A percentile compares a stretch with the other conserved stretches of the same genome.
These are phyloP conservation scores for Oppia nitens DNA, from an alignment of 1,140 invertebrate genomes.

Conservation along the genomic window DNA sequence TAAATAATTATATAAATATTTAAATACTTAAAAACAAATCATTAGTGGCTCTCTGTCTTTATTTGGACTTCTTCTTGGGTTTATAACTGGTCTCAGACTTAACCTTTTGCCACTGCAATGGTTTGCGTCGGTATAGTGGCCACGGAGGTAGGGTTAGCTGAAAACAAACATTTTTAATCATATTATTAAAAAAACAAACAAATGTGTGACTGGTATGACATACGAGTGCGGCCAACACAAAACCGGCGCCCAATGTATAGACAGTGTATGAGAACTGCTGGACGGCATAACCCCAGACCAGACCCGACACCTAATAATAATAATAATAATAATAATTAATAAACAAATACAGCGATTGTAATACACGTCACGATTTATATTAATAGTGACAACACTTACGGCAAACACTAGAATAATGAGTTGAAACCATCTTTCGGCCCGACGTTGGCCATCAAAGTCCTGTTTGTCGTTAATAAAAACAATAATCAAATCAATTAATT, in stretches of 20 bases:
- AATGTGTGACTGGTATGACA: slow-evolving; percentile 26
- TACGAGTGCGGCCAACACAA: slow-evolving; percentile 62
- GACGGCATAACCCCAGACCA: slow-evolving; percentile 79
- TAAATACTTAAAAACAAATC: too few relatives aligned
- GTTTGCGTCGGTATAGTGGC: slow-evolving; percentile 73
- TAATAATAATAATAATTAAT: too few relatives aligned
- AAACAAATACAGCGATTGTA: too few relatives aligned
- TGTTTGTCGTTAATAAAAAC: too few relatives aligned
- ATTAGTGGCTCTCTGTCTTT: too few relatives aligned
- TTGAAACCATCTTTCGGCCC: slow-evolving; percentile 67
- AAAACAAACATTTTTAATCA: slow-evolving; percentile 19
- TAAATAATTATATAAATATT: too few relatives aligned
- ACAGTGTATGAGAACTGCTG: slow-evolving; percentile 90
- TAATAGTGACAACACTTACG: slow-evolving; percentile 33
- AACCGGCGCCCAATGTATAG: slow-evolving; percentile 76
- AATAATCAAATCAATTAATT: not conserved
- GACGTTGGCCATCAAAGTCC: slow-evolving; percentile 81
- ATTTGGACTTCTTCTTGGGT: not conserved
- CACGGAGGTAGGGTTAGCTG: slow-evolving; percentile 73
- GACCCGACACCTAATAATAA: slow-evolving; percentile 49
- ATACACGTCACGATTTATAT: not conserved
- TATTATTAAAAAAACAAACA: slow-evolving; percentile 6
- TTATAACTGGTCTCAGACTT: not conserved
- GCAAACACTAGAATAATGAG: slow-evolving; percentile 76
- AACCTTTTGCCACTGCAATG: slow-evolving; percentile 72